Base-by-base conservation (phyloP, 2,113 vertebrate genomes). In the human region DNA sequence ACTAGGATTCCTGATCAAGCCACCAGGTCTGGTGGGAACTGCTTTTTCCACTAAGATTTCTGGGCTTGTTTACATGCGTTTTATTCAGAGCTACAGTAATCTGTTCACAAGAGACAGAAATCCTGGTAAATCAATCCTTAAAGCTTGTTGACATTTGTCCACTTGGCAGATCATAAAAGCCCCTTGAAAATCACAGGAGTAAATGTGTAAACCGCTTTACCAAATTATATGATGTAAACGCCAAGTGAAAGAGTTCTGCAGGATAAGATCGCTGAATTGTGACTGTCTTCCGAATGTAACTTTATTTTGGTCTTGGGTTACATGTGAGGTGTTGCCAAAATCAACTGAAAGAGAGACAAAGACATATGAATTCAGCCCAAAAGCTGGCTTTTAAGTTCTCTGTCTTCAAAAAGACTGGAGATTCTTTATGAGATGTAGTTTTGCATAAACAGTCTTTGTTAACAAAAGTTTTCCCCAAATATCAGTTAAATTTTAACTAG, bases 81-180 rank as follows among this genome's bases (percentile, higher is more conserved):
- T 91, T 87, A 93, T 94, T 83, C 87, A 82, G 93, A 92, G 92
- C 94, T 91, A 95, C 90, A 96, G 92, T 98, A 97, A 97, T 97
- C 96, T 94, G 89, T 82, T 90, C 97, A 94, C 93, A 89, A 94
- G 93, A 95, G 98, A 97, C 94, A 97, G 94, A 96, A 97, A 98
- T 96, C 97, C 97, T 97, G 94, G 97, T 97, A 96, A 97, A 97
- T 97, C 97, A 97, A 64, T 92, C 96, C 96, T 97, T 97, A 98
- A 97, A 97, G 96, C 96, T 93, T 97, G 91, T 95, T 97, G 96
- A 98, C 96, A 98, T 98, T 98, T 98, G 98, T 97, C 96, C 96
- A 98, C 97, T 98, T 98, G 97, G 97, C 97, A 98, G 97, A 96
- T 97, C 97, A 98, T 98, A 97, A 98, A 98, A 97, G 94, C 78